phyloP scores from a whole-genome alignment of 2,888 invertebrate genomes.

The Phortica magna region DNA sequence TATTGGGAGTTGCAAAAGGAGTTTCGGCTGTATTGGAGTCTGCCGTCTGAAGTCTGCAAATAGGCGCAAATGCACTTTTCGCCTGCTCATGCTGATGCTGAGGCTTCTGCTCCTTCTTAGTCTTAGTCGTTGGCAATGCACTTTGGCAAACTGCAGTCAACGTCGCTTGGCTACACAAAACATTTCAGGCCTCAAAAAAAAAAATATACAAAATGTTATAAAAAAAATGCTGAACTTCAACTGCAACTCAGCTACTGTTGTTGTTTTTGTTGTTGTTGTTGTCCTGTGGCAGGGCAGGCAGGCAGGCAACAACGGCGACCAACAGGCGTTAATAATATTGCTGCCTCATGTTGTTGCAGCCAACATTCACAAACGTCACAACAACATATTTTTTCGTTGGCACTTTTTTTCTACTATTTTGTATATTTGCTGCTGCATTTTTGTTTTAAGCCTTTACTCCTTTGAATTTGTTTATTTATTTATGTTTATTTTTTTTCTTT shows the following conservation, averaged over 20 bases:
- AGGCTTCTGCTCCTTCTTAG: conserved; percentile 23
- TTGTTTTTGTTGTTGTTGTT: not conserved
- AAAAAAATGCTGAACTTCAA: conserved; percentile 49
- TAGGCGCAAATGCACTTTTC: conserved; percentile 56
- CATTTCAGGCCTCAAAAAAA: conserved; percentile 53
- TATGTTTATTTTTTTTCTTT: conserved; percentile 51
- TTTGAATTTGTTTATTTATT: conserved; percentile 19
- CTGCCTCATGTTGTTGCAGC: conserved; percentile 36
- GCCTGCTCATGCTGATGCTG: not conserved
- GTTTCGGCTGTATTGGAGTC: too few relatives aligned
- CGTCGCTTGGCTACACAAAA: too few relatives aligned
- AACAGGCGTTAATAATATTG: conserved; percentile 72
- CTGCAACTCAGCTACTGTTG: conserved; percentile 33
- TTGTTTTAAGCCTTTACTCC: conserved; percentile 47
- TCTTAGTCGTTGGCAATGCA: conserved; percentile 62
- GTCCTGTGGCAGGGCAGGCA: conserved; percentile 32
- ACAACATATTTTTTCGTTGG: conserved; percentile 35
- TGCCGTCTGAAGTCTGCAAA: too few relatives aligned
- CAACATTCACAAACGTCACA: conserved; percentile 55
- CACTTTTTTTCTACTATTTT: not conserved
- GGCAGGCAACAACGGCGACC: conserved; percentile 53
- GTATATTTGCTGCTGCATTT: conserved; percentile 41
- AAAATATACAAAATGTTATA: conserved; percentile 29
- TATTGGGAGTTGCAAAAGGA: conserved; percentile 1
- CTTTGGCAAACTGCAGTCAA: conserved; percentile 2